Evolutionary conservation across 2,888 invertebrate genomes (phyloP), one percentile per base, ranked within the genome.

Genomic region (Atrina japonica): DNA sequence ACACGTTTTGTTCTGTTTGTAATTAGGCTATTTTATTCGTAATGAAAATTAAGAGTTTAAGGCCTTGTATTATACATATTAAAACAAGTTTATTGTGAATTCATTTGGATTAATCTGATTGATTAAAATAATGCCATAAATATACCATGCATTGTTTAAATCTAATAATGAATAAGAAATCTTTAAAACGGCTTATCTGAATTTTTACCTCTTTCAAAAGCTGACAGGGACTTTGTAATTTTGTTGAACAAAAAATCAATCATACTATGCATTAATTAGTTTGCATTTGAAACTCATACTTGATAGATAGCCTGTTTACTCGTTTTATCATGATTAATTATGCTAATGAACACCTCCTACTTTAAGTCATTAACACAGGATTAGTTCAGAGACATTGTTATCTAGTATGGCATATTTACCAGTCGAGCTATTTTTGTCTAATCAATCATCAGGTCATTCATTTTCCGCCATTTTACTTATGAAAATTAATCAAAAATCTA

Each of bases 271-370:
- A 61, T 61, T 59, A 43, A 41, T 61, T 56, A 35, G 35, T 11
- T 5, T 30, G 30, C 47, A 41, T 45, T 29, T 61, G 23, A 56
- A 61, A 61, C 49, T 61, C 43, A 49, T 49, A 61, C 30, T 29
- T 61, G 61, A 61, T 61, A 61, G 61, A 61, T 61, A 27, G 43
- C 30, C 49, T 43, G 21, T 59, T 40, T 35, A 40, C 40, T 35
- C 40, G 35, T 56, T 56, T 56, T 40, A 56, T 56, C 56, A 56
- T 56, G 56, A 56, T 56, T 56, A 56, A 56, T 30, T 56, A 56
- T 56, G 56, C 35, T 40, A 40, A 56, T 56, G 40, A 56, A 40
- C 40, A 23, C 30, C 40, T 40, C 40, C 40, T 35, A 40, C 40
- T 35, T 56, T 35, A 35, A 7, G 40, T 56, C 56, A 56, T 56